Evolutionary conservation across 2,888 invertebrate species (phyloP).

Genomic region (Ochlodes sylvanus): DNA sequence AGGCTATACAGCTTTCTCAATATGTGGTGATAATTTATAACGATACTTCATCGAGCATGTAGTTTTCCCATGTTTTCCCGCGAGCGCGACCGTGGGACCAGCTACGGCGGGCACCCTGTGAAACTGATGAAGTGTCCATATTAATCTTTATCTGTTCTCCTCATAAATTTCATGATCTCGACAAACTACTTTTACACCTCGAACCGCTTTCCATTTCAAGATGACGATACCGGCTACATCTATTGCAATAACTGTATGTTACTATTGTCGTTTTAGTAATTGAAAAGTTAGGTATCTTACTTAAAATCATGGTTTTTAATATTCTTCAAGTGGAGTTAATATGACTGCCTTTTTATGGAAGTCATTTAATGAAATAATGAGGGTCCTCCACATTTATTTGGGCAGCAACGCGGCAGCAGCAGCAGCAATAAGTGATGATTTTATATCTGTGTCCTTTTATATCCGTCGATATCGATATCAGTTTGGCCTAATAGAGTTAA

Average conservation of each 20-base stretch:
- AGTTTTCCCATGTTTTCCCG: conserved; percentile 25
- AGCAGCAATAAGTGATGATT: too few relatives aligned
- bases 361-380: too few relatives aligned
- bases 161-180: conserved; percentile 37
- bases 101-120: neutral
- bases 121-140: conserved; percentile 25
- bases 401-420: too few relatives aligned
- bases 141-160: conserved; percentile 23
- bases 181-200: conserved; percentile 32
- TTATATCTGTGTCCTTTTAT: too few relatives aligned
- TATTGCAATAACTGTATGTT: conserved; percentile 4
- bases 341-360: too few relatives aligned
- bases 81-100: conserved; percentile 17
- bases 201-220: conserved; percentile 31
- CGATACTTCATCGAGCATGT: conserved; percentile 3
- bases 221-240: neutral
- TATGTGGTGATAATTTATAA: conserved; percentile 23
- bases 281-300: neutral
- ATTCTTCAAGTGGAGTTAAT: too few relatives aligned
- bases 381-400: too few relatives aligned
- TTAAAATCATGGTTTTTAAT: too few relatives aligned
- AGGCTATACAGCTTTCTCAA: conserved; percentile 11
- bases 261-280: neutral
- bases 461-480: too few relatives aligned
- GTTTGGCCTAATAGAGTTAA: too few relatives aligned